These are phyloP conservation scores for Sericinus montela DNA, from an alignment of 2,888 invertebrate species.

Conservation along the genomic window DNA sequence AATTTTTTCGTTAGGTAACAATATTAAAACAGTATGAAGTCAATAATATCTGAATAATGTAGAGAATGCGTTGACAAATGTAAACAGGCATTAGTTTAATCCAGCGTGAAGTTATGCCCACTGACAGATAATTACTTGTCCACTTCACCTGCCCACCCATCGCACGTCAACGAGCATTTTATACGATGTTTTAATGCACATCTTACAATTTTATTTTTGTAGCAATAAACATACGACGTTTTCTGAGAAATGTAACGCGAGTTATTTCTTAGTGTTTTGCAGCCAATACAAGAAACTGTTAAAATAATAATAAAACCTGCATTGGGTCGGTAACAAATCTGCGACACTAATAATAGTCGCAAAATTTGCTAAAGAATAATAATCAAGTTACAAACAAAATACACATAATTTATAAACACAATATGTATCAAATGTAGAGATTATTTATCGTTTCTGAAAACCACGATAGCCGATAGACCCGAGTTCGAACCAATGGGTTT, in stretches of 20 bases:
- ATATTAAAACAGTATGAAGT: too few relatives aligned
- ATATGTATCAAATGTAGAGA: too few relatives aligned
- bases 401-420: too few relatives aligned
- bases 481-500: too few relatives aligned
- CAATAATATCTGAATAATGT: neutral
- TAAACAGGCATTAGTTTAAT: conserved; percentile 7
- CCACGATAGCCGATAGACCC: too few relatives aligned
- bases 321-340: too few relatives aligned
- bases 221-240: conserved; percentile 7
- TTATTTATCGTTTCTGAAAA: too few relatives aligned
- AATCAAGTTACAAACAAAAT: too few relatives aligned
- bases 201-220: conserved; percentile 15
- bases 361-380: too few relatives aligned
- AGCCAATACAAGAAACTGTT: neutral
- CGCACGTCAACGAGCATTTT: neutral
- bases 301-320: too few relatives aligned
- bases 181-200: conserved; percentile 1
- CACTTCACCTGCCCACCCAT: neutral
- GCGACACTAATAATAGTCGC: too few relatives aligned
- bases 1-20: too few relatives aligned
- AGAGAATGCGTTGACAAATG: conserved; percentile 1
- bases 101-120: conserved; percentile 15
- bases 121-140: conserved; percentile 5
- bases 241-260: conserved; percentile 6
- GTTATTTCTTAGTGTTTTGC: conserved; percentile 5